Conservation (phyloP, 1,140 invertebrate species). For the Microplitis demolitor region DNA sequence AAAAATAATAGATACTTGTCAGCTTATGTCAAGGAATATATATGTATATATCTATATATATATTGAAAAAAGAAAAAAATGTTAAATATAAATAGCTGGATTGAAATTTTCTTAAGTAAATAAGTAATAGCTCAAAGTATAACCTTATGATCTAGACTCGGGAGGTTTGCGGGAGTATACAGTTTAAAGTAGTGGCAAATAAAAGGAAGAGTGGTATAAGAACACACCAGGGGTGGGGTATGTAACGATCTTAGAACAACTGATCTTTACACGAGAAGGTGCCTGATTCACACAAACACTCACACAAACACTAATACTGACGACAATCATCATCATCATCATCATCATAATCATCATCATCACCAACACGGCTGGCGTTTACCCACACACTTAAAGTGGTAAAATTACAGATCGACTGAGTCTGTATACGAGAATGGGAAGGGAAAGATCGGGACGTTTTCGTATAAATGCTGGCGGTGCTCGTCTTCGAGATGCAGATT, state of each 20-base stretch:
- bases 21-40: too few relatives aligned
- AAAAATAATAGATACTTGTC: too few relatives aligned
- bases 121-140: too few relatives aligned
- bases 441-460: conserved; percentile 54
- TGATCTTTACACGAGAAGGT: neutral
- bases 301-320: conserved; percentile 1
- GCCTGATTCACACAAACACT: neutral
- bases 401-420: neutral
- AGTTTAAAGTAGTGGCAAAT: neutral
- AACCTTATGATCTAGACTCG: too few relatives aligned
- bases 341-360: neutral
- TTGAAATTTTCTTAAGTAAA: too few relatives aligned
- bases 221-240: neutral
- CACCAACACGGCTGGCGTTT: neutral
- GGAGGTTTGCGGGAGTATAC: too few relatives aligned
- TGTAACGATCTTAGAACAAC: neutral
- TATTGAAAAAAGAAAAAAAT: neutral
- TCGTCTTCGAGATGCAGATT: conserved; percentile 51
- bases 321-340: conserved; percentile 7
- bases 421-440: conserved; percentile 42
- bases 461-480: conserved; percentile 54
- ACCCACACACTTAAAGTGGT: neutral
- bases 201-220: neutral
- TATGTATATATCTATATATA: too few relatives aligned
- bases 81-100: neutral